Base-by-base conservation (phyloP, 2,888 invertebrate species). In the Lithophane leautieri region DNA sequence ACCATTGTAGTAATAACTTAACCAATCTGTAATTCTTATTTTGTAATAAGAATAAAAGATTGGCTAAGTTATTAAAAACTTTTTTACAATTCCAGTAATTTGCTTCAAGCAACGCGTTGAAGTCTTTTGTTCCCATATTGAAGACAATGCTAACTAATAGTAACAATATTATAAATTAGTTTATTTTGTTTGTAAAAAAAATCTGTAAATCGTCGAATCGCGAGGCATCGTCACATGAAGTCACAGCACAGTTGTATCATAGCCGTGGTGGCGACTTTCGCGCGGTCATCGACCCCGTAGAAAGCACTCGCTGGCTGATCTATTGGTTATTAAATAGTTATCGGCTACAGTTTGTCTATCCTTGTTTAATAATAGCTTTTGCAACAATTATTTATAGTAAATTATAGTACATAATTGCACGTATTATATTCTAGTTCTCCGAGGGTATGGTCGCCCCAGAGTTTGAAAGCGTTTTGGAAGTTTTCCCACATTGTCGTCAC, bases 221-320 rank as follows among this genome's bases (percentile, higher is more conserved):
- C 47, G 34, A 65, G 67, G 73, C 54, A 62, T 82, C 74, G 76
- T 83, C 80, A 83, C 78, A 80, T 79, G 78, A 67, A 81, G 76
- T 81, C 69, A 81, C 70, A 2, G 78, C 68, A 84, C 77, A 81
- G 80, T 86, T 89, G 90, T 85, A 88, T 87, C 84, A 88, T 83
- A 84, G 87, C 79, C 63, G 87, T 58, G 74, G 79, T 68, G 65
- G 79, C 82, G 79, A 87, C 91, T 92, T 91, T 91, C 91, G 89
- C 90, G 90, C 90, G 93, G 93, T 89, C 93, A 74, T 78, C 83
- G 90, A 93, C 91, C 92, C 83, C 81, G 83, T 91, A 90, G 93
- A 93, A 93, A 93, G 93, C 93, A 87, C 81, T 74, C 70, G 76
- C 71, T 66, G 67, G 82, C 75, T 82, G 73, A 84, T 86, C 87